Evolutionary conservation across 1,140 invertebrate species (phyloP), one percentile per base, ranked within the genome.

Genomic region (Ips typographus): DNA sequence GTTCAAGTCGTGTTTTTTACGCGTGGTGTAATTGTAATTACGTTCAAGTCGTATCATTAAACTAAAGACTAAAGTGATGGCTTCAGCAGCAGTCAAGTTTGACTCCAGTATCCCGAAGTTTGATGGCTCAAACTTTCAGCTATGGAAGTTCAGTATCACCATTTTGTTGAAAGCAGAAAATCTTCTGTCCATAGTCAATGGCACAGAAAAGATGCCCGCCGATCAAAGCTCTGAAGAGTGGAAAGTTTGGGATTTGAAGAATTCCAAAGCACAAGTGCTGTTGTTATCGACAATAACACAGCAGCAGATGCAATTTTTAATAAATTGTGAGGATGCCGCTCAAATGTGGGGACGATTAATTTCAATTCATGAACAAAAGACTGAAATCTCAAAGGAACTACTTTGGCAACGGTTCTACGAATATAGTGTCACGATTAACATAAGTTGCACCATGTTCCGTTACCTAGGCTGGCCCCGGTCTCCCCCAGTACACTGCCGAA

Each of bases 331-430:
- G 36, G 72, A 59, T 56, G 70, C 78, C 40, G 75, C 76, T 4
- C 74, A 75, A 55, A 82, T 81, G 78, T 83, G 80, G 80, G 60
- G 58, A 6, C 77, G 77, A 38, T 56, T 81, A 1, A 40, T 61
- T 0, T 70, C 74, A 40, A 70, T 81, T 1, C 80, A 80, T 55
- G 80, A 81, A 51, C 76, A 80, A 38, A 80, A 43, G 43, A 65
- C 63, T 2, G 63, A 65, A 57, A 38, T 65, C 6, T 65, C 52
- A 2, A 65, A 57, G 43, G 63, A 65, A 43, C 22, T 65, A 8
- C 40, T 65, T 7, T 66, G 65, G 55, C 65, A 66, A 51, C 39
- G n/a, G 4, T 66, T 66, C 40, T 66, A 66, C 59, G 65, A 66
- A 6, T 58, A 58, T 7, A n/a, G n/a, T n/a, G n/a, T n/a, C n/a